Percentiles rank a stretch among this genome's conserved stretches.
phyloP scores from a whole-genome alignment of 2,888 invertebrate genomes.

The Troides oblongomaculatus region DNA sequence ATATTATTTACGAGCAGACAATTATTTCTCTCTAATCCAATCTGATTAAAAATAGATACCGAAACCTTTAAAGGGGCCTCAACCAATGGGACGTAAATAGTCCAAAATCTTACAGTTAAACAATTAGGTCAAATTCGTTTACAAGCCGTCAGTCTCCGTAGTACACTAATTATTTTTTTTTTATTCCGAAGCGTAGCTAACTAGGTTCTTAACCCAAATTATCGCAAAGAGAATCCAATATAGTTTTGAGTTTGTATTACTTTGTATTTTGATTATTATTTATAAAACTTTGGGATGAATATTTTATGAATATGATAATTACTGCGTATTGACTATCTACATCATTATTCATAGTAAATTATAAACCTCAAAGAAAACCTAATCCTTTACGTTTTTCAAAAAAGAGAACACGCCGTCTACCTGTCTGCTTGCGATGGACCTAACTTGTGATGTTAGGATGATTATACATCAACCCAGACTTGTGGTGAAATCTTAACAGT shows the following conservation, averaged over 20 bases:
- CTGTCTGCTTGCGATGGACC: too few relatives aligned
- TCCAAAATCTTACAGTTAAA: background rate
- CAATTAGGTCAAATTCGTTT: slow-evolving; percentile 9
- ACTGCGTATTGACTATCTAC: too few relatives aligned
- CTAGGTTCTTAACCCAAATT: slow-evolving; percentile 6
- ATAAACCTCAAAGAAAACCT: too few relatives aligned
- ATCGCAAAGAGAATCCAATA: background rate
- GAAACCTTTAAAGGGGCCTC: background rate
- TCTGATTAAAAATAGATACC: background rate
- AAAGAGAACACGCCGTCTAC: too few relatives aligned
- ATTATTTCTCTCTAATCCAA: background rate
- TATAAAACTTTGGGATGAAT: too few relatives aligned
- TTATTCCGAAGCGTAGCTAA: background rate
- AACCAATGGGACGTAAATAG: slow-evolving; percentile 3
- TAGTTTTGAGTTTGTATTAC: background rate
- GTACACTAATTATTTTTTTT: slow-evolving; percentile 8
- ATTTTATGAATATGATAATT: too few relatives aligned
- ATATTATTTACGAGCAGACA: too few relatives aligned
- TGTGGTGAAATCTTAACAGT: too few relatives aligned
- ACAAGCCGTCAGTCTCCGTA: background rate
- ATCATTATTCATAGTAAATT: too few relatives aligned
- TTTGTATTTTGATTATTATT: background rate
- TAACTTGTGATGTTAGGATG: too few relatives aligned
- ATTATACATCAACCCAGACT: too few relatives aligned
- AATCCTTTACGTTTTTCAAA: too few relatives aligned